Base-by-base conservation (phyloP, 2,113 vertebrate species). In the Pongo pygmaeus region DNA sequence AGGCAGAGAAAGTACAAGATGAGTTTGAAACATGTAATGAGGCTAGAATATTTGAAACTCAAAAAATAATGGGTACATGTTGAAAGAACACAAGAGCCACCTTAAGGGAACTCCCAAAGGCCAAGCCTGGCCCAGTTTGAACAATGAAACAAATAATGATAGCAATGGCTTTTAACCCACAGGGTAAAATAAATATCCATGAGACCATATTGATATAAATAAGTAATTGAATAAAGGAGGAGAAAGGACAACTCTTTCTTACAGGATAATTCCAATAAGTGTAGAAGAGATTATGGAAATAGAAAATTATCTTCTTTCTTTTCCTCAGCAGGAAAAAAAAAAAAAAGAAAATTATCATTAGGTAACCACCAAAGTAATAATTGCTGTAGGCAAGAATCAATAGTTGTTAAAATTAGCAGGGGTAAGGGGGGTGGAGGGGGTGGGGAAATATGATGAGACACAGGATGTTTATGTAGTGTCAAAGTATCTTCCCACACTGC, bases 371-470 rank as follows among this genome's bases (percentile, higher is more conserved):
- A 69, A 72, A 27, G 48, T 75, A 69, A 43, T 70, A 46, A 61
- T 3, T 38, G 30, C 67, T 27, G 9, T 77, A 30, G 91, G 64
- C 75, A 81, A 35, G 61, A 32, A 35, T 75, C 40, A 32, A 16
- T 35, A n/a, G 61, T 14, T 94, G 69, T 84, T 95, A 92, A 84
- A 80, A 88, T 94, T 61, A 88, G 77, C 59, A 64, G 35, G 35
- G 16, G 0, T 0, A 32, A 90, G 59, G 67, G 10, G 61, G 61
- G 61, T 64, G 27, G 27, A 64, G 61, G 27, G 61, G 61, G 27
- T 64, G 61, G 27, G 59, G 43, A 27, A 77, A 40, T 32, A 64
- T 48, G 59, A 59, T 70, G 57, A 90, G 94, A 84, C 86, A 79
- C 25, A 35, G 48, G 70, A 84, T 67, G 17, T 61, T 57, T 50